Evolutionary conservation across 1,140 invertebrate species (phyloP), one percentile per base, ranked within the genome.

Genomic region (Brachionus calyciflorus): DNA sequence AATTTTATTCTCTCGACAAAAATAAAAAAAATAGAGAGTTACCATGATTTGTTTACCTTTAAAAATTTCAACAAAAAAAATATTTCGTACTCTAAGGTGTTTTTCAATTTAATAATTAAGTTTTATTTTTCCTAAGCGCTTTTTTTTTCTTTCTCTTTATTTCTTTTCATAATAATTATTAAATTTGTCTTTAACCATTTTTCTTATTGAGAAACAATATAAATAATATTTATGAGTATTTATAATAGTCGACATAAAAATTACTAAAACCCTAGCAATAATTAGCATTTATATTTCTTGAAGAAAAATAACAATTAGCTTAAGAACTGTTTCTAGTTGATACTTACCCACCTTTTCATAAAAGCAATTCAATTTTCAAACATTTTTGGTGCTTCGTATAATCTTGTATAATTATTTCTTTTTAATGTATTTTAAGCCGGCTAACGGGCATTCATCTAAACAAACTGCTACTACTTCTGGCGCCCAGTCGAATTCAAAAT

Each of bases 51-150:
- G 55, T 60, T 60, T 60, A 37, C 55, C 55, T 60, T 37, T 60
- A 33, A n/a, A 60, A 37, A 60, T 60, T 7, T 60, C 37, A 33
- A 33, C 37, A 60, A 37, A 30, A 17, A 60, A 60, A 60, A 33
- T 60, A 60, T 60, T 60, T 60, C 55, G 30, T 60, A 60, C 55
- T 60, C 37, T 60, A 60, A 60, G 55, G 55, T 60, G 55, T 60
- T 60, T 60, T 60, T 60, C 30, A 33, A 33, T 60, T 3, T 9
- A 37, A 60, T 60, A 60, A 60, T 60, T 60, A 60, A 60, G 55
- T 30, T 33, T 60, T 60, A 26, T 55, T 60, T 60, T 60, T 60
- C 55, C 55, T 37, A 60, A 60, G 55, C 55, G 55, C 55, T 33
- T 30, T 60, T 37, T 60, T 37, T 33, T 37, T 37, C 9, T 37